A percentile compares a stretch with the other conserved stretches of the same genome.
Evolutionary conservation across 1,140 invertebrate genomes (phyloP).

Genomic region (Zaprionus vittiger): DNA sequence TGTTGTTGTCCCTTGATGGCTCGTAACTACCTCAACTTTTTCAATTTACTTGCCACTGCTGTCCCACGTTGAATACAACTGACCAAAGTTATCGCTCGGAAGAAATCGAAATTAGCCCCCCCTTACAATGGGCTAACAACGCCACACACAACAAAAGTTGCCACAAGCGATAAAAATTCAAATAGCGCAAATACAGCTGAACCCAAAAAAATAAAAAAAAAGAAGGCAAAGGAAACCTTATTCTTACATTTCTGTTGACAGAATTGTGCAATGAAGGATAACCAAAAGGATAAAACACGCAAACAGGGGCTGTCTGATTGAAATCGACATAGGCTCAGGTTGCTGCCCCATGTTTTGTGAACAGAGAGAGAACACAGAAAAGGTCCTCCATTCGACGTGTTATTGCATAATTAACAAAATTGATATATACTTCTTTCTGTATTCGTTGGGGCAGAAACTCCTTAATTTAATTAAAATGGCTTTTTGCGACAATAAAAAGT

Average conservation of each 20-base stretch:
- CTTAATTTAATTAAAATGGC: conserved; percentile 55
- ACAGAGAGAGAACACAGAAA: not conserved
- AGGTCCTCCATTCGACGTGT: conserved; percentile 8
- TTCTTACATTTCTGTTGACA: not conserved
- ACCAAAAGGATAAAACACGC: not conserved
- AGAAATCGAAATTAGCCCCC: conserved; percentile 64
- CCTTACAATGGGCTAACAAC: not conserved
- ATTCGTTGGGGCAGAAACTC: not conserved
- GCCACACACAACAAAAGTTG: conserved; percentile 17
- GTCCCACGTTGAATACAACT: conserved; percentile 49
- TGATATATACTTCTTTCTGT: conserved; percentile 7
- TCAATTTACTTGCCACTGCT: conserved; percentile 54
- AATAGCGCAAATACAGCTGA: conserved; percentile 50
- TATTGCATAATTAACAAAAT: conserved; percentile 37
- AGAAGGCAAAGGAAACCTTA: conserved; percentile 16
- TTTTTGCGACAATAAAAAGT: not conserved
- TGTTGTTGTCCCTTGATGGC: conserved; percentile 34
- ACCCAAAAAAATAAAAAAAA: conserved; percentile 8
- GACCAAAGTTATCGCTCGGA: conserved; percentile 69
- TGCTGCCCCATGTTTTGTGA: conserved; percentile 2
- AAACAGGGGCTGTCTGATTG: conserved; percentile 23
- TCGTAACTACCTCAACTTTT: conserved; percentile 70
- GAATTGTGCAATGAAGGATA: conserved; percentile 9
- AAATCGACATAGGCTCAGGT: conserved; percentile 31
- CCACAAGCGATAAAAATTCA: conserved; percentile 55